Evolutionary conservation across 2,113 vertebrate species (phyloP).

Genomic region (Propithecus coquereli): DNA sequence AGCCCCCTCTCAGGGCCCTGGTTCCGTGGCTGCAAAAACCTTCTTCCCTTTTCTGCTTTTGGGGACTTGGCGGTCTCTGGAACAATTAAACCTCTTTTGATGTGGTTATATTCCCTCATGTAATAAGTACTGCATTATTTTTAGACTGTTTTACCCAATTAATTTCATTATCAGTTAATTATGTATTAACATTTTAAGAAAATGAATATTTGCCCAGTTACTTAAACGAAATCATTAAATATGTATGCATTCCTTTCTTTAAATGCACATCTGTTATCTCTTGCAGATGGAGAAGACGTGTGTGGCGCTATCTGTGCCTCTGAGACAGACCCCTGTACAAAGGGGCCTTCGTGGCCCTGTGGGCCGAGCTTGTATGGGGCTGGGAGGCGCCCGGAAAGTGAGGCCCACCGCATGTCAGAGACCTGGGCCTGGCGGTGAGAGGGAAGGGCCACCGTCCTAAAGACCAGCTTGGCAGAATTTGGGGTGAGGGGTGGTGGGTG

Average conservation of each 20-base stretch:
- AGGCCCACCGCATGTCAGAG: neutral
- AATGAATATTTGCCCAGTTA: slow-evolving; percentile 74
- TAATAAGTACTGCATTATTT: slow-evolving; percentile 63
- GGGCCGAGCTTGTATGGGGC: neutral
- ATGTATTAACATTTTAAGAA: slow-evolving; percentile 62
- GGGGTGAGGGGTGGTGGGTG: neutral
- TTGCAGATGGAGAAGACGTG: neutral
- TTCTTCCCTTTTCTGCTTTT: slow-evolving; percentile 51
- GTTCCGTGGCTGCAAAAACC: neutral
- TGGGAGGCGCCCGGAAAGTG: neutral
- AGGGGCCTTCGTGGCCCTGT: neutral
- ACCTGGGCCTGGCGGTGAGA: neutral
- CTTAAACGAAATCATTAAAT: slow-evolving; percentile 72
- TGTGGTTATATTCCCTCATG: slow-evolving; percentile 64
- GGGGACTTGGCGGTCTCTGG: slow-evolving; percentile 4
- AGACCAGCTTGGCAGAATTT: neutral
- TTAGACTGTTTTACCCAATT: slow-evolving; percentile 76
- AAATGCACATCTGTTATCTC: slow-evolving; percentile 59
- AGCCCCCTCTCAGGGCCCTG: neutral
- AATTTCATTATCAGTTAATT: slow-evolving; percentile 80
- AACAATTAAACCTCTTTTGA: slow-evolving; percentile 72
- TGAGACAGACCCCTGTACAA: neutral
- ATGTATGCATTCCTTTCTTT: slow-evolving; percentile 46
- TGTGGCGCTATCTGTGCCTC: slow-evolving; percentile 6
- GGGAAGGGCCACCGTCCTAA: too few species aligned